Conservation (phyloP, 2,888 invertebrate genomes). For the Diachrysia chrysitis region DNA sequence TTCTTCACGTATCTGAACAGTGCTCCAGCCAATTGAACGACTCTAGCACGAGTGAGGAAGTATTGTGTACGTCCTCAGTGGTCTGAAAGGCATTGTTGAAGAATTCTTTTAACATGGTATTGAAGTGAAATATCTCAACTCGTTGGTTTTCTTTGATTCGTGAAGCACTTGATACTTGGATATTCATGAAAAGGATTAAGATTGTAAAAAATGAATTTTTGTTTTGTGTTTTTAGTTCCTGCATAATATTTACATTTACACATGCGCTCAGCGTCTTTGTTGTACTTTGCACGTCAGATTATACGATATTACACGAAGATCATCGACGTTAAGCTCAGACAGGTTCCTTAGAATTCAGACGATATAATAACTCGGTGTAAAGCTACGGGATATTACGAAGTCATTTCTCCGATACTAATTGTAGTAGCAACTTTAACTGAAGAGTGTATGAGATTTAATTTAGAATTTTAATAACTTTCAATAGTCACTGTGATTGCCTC, state of each 20-base stretch:
- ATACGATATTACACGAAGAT: constrained; percentile 35
- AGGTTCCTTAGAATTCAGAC: constrained; percentile 38
- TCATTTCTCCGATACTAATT: not conserved
- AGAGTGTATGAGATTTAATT: not conserved
- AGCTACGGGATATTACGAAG: not conserved
- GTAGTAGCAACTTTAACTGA: not conserved
- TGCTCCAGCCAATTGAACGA: constrained; percentile 46
- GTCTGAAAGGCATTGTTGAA: constrained; percentile 24
- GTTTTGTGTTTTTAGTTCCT: constrained; percentile 23
- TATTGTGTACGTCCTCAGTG: constrained; percentile 24
- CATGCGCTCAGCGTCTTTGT: constrained; percentile 39
- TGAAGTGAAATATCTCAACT: constrained; percentile 9
- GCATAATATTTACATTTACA: constrained; percentile 52
- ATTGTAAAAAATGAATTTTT: not conserved
- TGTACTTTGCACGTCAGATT: constrained; percentile 45
- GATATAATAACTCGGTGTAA: not conserved
- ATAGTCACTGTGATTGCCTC: constrained; percentile 3
- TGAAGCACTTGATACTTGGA: not conserved
- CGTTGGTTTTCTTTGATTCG: not conserved
- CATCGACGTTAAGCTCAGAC: constrained; percentile 12
- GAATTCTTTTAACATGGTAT: constrained; percentile 16
- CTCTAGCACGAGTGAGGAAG: constrained; percentile 25
- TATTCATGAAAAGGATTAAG: not conserved
- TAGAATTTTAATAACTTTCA: not conserved
- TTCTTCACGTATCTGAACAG: constrained; percentile 42